Evolutionary conservation across 2,888 invertebrate genomes (phyloP).

Genomic region (Encarsia formosa): DNA sequence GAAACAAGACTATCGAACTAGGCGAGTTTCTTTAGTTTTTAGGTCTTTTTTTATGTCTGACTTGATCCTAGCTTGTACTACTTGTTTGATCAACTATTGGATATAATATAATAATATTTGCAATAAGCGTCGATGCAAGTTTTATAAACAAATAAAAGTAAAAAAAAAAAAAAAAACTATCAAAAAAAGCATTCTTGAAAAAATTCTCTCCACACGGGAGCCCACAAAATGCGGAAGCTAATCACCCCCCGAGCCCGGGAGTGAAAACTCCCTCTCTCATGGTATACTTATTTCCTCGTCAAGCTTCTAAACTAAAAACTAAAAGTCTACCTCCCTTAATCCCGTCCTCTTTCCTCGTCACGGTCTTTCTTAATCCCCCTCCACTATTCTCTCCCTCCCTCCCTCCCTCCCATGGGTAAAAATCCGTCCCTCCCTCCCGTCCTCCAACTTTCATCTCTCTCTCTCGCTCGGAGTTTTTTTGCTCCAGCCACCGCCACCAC

Average conservation of each 20-base stretch:
- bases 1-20: no score
- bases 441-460: conserved; percentile 20
- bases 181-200: no score
- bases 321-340: no score
- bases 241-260: no score
- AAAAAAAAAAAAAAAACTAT: not conserved
- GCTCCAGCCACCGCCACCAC: conserved; percentile 18
- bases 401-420: conserved; percentile 22
- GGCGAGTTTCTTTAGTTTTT: no score
- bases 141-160: not conserved
- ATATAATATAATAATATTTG: not conserved
- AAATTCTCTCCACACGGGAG: not conserved
- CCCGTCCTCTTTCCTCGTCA: not conserved
- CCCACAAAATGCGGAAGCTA: not conserved
- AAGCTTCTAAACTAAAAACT: no score
- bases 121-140: not conserved
- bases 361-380: no score
- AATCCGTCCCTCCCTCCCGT: conserved; percentile 22
- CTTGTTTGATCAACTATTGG: no score
- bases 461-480: conserved; percentile 15
- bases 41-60: not conserved
- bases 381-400: not conserved
- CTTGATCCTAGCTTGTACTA: not conserved
- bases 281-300: conserved; percentile 24
- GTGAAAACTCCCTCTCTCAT: no score